Evolutionary conservation across 2,113 vertebrate species (phyloP).

Genomic region (Laticauda laticaudata): DNA sequence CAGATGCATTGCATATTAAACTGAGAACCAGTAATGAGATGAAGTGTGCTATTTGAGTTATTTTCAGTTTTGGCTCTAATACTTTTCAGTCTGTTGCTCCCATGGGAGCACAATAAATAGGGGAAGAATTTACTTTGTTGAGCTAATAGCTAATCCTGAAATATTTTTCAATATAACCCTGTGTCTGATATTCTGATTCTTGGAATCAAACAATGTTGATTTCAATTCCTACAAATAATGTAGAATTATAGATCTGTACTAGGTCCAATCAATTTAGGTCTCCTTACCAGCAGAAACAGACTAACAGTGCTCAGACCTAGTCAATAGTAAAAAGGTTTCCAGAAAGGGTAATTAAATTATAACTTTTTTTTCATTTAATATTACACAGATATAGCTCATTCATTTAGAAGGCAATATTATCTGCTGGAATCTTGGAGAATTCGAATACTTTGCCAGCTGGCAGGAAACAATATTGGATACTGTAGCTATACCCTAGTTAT

Average conservation of each 20-base stretch:
- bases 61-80: conserved; percentile 54
- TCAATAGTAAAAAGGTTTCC: neutral
- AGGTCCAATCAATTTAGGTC: conserved; percentile 9
- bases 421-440: neutral
- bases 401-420: neutral
- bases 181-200: conserved; percentile 23
- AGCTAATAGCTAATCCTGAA: conserved; percentile 34
- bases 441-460: neutral
- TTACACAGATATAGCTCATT: neutral
- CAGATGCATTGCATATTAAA: conserved; percentile 42
- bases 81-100: conserved; percentile 44
- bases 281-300: neutral
- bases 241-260: neutral
- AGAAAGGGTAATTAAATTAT: neutral
- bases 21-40: conserved; percentile 51
- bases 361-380: neutral
- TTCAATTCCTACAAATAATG: conserved; percentile 8
- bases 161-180: conserved; percentile 2
- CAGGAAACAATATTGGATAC: neutral
- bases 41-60: conserved; percentile 44
- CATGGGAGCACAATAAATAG: conserved; percentile 40
- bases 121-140: conserved; percentile 46
- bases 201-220: neutral
- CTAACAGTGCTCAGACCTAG: neutral
- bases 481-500: neutral